These are phyloP conservation scores for Sciaenops ocellatus DNA, from an alignment of 2,797 vertebrate species.

Conservation along the genomic window DNA sequence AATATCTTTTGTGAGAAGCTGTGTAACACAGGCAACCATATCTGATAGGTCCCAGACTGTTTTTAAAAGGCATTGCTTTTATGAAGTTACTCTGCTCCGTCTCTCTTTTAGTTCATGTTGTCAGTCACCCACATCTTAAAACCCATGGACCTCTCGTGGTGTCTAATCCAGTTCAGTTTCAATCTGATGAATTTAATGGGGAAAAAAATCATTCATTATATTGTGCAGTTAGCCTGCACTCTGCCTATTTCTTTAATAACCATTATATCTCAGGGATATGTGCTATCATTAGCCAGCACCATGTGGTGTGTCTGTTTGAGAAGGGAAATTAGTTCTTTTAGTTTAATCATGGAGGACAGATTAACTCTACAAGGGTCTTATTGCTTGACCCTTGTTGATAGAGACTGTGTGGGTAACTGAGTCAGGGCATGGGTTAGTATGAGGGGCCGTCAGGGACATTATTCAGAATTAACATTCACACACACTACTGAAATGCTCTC, in stretches of 20 bases:
- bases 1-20: constrained; percentile 16
- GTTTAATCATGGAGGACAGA: constrained; percentile 37
- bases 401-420: background rate
- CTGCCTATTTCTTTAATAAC: constrained; percentile 23
- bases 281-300: background rate
- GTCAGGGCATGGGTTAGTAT: constrained; percentile 3
- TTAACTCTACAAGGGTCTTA: constrained; percentile 28
- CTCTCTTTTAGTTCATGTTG: constrained; percentile 1
- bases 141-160: background rate
- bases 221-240: background rate
- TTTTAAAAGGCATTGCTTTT: constrained; percentile 7
- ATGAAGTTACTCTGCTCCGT: constrained; percentile 17
- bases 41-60: constrained; percentile 22
- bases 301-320: background rate
- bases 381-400: constrained; percentile 36
- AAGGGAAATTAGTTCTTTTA: constrained; percentile 34
- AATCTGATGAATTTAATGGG: constrained; percentile 3
- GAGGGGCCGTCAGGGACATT: too few species aligned
- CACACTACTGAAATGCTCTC: too few species aligned
- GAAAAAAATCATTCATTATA: background rate
- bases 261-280: background rate
- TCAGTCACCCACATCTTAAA: constrained; percentile 23
- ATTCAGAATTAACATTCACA: too few species aligned
- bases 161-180: constrained; percentile 7
- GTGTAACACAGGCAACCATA: constrained; percentile 13